These are phyloP conservation scores for Parasteatoda tepidariorum DNA, from an alignment of 1,140 invertebrate species.

Conservation along the genomic window DNA sequence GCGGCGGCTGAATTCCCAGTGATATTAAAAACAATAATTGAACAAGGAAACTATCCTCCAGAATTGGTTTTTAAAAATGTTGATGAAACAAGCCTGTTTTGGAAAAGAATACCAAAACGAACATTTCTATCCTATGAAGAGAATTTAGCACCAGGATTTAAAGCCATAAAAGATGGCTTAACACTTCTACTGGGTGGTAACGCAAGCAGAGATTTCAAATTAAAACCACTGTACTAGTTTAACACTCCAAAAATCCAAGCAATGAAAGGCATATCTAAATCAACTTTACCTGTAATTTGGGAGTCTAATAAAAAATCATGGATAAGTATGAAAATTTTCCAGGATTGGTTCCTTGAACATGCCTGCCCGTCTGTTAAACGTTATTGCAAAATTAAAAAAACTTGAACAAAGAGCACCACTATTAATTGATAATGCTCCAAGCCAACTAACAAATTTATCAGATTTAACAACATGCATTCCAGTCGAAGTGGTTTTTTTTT, in stretches of 20 bases:
- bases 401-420: constrained; percentile 54
- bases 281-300: background rate
- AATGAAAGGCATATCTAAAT: no score
- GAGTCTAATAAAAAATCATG: no score
- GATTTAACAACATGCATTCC: constrained; percentile 29
- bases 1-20: background rate
- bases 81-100: constrained; percentile 69
- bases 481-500: constrained; percentile 50
- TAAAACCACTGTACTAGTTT: no score
- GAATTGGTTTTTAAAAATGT: constrained; percentile 67
- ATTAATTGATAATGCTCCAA: constrained; percentile 58
- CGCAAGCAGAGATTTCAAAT: no score
- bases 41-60: constrained; percentile 12
- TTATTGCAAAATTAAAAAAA: constrained; percentile 48
- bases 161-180: constrained; percentile 58
- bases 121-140: constrained; percentile 63
- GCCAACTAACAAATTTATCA: constrained; percentile 41
- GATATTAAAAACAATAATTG: constrained; percentile 18
- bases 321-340: constrained; percentile 67
- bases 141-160: no score
- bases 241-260: no score
- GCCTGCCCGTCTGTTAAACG: constrained; percentile 11
- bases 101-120: constrained; percentile 70
- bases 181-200: constrained; percentile 69
- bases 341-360: constrained; percentile 65